These are phyloP conservation scores for Leptopilina drosophilae DNA, from an alignment of 2,888 invertebrate species.

Conservation along the genomic window DNA sequence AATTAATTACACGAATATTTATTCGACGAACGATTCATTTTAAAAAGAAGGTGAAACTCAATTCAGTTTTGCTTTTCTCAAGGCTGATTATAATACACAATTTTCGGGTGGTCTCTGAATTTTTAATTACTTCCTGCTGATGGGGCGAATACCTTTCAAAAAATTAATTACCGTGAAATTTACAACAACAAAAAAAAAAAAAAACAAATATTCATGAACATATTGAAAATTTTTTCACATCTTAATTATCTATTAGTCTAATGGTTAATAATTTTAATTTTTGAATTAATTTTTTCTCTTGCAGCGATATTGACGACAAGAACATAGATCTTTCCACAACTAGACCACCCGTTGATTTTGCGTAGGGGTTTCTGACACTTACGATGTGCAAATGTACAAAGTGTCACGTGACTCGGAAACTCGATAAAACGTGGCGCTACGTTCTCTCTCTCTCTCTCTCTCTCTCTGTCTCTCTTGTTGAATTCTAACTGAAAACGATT, in stretches of 20 bases:
- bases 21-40: constrained; percentile 36
- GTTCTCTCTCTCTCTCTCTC: not conserved
- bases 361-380: constrained; percentile 51
- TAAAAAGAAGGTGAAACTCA: constrained; percentile 17
- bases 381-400: constrained; percentile 38
- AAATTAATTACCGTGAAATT: constrained; percentile 6
- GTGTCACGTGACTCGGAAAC: constrained; percentile 34
- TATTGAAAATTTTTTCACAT: not conserved
- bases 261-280: not conserved
- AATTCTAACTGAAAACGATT: not conserved
- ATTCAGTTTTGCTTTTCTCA: constrained; percentile 26
- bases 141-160: constrained; percentile 14
- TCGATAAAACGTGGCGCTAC: constrained; percentile 18
- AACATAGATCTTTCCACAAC: constrained; percentile 65
- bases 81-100: not conserved
- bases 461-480: not conserved
- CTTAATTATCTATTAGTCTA: not conserved
- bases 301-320: constrained; percentile 46
- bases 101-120: constrained; percentile 38
- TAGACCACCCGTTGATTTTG: constrained; percentile 64
- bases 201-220: not conserved
- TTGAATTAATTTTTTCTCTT: not conserved
- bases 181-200: not conserved
- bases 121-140: constrained; percentile 40
- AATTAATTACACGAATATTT: constrained; percentile 39